These are phyloP conservation scores for Fregata magnificens DNA, from an alignment of 2,113 vertebrate genomes.

Conservation along the genomic window DNA sequence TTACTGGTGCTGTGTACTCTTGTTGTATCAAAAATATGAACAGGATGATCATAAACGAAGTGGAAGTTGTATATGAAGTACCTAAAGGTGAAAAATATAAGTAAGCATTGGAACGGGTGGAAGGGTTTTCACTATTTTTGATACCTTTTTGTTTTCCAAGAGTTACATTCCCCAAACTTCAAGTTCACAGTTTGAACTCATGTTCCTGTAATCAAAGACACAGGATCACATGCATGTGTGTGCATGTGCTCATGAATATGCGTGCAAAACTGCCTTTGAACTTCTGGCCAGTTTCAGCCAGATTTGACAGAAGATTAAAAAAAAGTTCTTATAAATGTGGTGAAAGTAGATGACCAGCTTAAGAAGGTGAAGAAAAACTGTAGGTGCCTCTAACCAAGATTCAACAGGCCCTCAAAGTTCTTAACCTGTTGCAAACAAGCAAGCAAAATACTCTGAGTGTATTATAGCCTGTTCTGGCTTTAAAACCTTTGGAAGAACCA, in stretches of 20 bases:
- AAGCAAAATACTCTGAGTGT: background rate
- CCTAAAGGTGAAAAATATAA: background rate
- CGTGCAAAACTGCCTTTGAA: background rate
- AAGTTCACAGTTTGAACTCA: background rate
- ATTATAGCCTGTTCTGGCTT: background rate
- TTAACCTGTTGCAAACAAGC: background rate
- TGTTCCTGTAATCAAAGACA: background rate
- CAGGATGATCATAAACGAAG: background rate
- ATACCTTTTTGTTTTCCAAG: background rate
- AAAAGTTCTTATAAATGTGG: background rate
- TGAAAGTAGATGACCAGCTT: background rate
- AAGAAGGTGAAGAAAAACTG: background rate
- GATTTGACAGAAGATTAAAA: background rate
- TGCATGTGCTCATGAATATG: rapidly evolving
- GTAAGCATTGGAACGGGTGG: background rate
- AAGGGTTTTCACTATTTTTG: background rate
- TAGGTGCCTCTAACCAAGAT: background rate
- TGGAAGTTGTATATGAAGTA: background rate
- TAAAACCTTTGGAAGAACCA: background rate
- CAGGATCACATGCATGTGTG: background rate
- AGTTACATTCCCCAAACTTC: background rate
- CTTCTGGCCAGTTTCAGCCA: background rate
- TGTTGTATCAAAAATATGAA: background rate
- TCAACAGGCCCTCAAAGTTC: background rate
- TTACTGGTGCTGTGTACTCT: background rate